Evolutionary conservation across 2,797 vertebrate species (phyloP), one percentile per base, ranked within the genome.

Genomic region (Jordanella pulchra): DNA sequence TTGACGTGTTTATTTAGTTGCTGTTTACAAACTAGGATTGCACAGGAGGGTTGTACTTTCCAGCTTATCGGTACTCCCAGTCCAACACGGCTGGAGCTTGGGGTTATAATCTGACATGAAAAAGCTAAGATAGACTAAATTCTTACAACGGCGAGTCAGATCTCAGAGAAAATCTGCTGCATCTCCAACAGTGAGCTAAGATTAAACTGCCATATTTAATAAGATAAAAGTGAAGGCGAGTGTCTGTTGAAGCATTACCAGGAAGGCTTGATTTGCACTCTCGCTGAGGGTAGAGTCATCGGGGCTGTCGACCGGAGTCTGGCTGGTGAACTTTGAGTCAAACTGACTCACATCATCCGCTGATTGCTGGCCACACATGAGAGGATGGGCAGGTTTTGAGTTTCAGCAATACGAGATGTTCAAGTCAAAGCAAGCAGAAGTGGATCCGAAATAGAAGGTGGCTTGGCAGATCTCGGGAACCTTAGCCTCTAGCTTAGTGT

Each of bases 301-400:
- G 25, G 98, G 98, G 90, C 98, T 99, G 93, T 99, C 98, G 56
- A 99, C 97, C 64, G 98, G 98, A 63, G 98, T 99, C 95, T 99
- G 98, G 92, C 97, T 97, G 91, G 98, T 99, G 95, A 99, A 99
- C 95, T 99, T 99, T 6, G 98, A 99, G 94, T 99, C 98, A 89
- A 99, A 99, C 92, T 99, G 98, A 95, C 98, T 99, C 91, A 99
- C 98, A 82, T 99, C 98, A 88, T 99, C 98, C 83, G 98, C 98
- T 23, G 98, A 99, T 98, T 99, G 97, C 98, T 99, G 84, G 51
- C 84, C 80, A 79, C 0, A 66, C 10, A 73, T 21, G 21, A 72
- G 50, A 50, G 15, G 44, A 55, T 56, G 67, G 21, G 11, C 53
- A 64, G 56, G 71, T 84, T 70, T 82, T 17, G 58, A 65, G 58